Evolutionary conservation across 1,140 invertebrate species (phyloP), one percentile per base, ranked within the genome.

Genomic region (Tribolium castaneum): DNA sequence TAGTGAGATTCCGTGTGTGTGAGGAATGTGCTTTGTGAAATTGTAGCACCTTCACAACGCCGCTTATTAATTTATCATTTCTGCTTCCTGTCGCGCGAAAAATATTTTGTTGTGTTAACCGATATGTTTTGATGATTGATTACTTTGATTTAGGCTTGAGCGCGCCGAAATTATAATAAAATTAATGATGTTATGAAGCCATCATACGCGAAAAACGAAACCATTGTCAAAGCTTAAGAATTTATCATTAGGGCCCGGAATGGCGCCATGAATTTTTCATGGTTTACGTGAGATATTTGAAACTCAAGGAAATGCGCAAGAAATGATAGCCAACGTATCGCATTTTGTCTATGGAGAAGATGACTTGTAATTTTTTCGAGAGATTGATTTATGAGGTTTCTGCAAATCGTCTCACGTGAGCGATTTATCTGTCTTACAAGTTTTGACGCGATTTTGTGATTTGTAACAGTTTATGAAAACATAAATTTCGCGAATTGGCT

Each of bases 271-370:
- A 34, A 66, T 66, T 66, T 66, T 66, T 66, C 59, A 66, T 66
- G 56, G 22, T 25, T 62, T 62, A 25, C 30, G 59, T 66, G 59
- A 66, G 59, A 66, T 66, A 66, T 66, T 66, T 13, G 59, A 66
- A 35, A 66, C 59, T 12, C 59, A 66, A 66, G 59, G 59, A 66
- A 66, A 66, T 66, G 59, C 13, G 59, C 13, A 35, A 66, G 59
- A 35, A 35, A 66, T 66, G 59, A 66, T 66, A 35, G 14, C 19
- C 30, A 66, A 66, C 59, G 59, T 66, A 66, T 66, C 59, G 59
- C 59, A 35, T 66, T 66, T 66, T 66, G 59, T 66, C 59, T 35
- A 66, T 66, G 59, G 54, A 59, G 54, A 59, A 59, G 54, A 66
- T 66, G 59, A 66, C 22, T 35, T 66, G 59, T 35, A 66, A 66